Evolutionary conservation across 2,888 invertebrate genomes (phyloP).

Genomic region (Drosophila tanythrix): DNA sequence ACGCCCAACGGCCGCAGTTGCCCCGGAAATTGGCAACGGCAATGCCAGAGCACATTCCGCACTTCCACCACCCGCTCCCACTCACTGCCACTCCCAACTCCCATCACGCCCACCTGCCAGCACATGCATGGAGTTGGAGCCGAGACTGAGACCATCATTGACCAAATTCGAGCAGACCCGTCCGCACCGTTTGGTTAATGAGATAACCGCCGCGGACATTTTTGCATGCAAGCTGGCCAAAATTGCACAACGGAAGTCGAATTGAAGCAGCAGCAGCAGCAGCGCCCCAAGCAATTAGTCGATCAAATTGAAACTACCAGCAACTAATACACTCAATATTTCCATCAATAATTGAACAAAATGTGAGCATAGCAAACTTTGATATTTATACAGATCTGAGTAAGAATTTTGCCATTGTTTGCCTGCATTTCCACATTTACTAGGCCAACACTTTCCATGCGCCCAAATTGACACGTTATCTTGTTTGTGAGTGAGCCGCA

Average conservation of each 20-base stretch:
- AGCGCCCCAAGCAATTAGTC: slow-evolving; percentile 54
- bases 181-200: slow-evolving; percentile 73
- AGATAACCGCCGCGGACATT: slow-evolving; percentile 61
- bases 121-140: neutral
- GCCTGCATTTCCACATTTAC: too few relatives aligned
- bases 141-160: neutral
- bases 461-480: slow-evolving; percentile 3
- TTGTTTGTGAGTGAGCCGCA: neutral
- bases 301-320: slow-evolving; percentile 48
- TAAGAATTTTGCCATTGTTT: neutral
- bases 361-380: neutral
- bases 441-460: slow-evolving; percentile 8
- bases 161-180: slow-evolving; percentile 56
- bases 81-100: neutral
- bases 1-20: slow-evolving; percentile 72
- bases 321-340: slow-evolving; percentile 9
- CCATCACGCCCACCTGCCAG: neutral
- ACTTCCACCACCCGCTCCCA: slow-evolving; percentile 1
- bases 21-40: slow-evolving; percentile 78
- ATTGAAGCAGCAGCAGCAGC: slow-evolving; percentile 55
- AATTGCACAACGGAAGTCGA: slow-evolving; percentile 68
- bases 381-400: fast-evolving
- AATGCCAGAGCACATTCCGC: slow-evolving; percentile 42
- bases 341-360: neutral
- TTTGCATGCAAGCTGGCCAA: slow-evolving; percentile 59